Percentiles rank a stretch among this genome's conserved stretches.
Conservation (phyloP, 2,113 vertebrate genomes). For the Caranx melampygus region DNA sequence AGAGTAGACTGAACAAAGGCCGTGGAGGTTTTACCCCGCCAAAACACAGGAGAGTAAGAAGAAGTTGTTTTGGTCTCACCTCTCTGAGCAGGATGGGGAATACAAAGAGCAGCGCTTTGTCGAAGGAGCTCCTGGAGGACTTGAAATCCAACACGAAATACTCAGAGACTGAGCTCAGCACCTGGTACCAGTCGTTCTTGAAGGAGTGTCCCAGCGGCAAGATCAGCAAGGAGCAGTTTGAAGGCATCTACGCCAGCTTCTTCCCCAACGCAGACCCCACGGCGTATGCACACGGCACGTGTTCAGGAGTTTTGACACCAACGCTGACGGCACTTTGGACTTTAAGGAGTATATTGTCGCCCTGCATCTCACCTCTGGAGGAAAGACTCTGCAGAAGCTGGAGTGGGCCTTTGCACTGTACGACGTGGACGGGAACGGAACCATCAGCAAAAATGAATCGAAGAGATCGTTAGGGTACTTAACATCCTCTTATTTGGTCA, state of each 20-base stretch:
- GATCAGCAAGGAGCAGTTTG: constrained; percentile 85
- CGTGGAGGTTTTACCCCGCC: constrained; percentile 32
- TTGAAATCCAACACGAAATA: constrained; percentile 88
- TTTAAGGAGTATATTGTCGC: constrained; percentile 90
- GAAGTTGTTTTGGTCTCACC: background rate
- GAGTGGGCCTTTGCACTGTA: constrained; percentile 89
- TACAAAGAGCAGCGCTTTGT: constrained; percentile 85
- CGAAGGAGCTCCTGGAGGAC: constrained; percentile 86
- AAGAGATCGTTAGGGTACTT: constrained; percentile 85
- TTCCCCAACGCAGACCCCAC: constrained; percentile 86
- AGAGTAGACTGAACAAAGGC: constrained; percentile 1
- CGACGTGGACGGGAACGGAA: constrained; percentile 89
- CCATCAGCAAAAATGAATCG: constrained; percentile 87
- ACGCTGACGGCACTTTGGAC: constrained; percentile 86
- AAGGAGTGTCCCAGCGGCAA: constrained; percentile 86
- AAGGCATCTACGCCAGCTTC: constrained; percentile 87
- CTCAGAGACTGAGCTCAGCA: constrained; percentile 80
- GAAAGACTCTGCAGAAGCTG: constrained; percentile 86
- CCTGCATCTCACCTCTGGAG: constrained; percentile 87
- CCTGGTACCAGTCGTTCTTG: constrained; percentile 87
- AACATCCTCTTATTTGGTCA: background rate
- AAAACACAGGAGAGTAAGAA: constrained; percentile 6
- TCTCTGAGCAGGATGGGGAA: constrained; percentile 82
- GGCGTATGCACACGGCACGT: constrained; percentile 84
- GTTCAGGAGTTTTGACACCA: constrained; percentile 88